phyloP scores from a whole-genome alignment of 2,888 invertebrate species.

The Eupithecia subfuscata region DNA sequence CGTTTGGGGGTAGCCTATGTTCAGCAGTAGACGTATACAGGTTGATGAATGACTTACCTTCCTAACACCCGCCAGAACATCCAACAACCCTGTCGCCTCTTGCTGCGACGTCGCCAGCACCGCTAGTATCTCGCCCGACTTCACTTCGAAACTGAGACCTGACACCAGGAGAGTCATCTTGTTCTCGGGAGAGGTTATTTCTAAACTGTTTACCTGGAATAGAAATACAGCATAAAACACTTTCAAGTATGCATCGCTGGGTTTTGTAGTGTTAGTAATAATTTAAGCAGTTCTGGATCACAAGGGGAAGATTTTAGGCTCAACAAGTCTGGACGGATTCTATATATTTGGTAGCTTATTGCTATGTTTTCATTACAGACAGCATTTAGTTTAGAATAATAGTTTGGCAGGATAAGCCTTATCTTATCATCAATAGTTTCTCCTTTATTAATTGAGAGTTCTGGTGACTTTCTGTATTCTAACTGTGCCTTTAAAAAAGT shows the following conservation, averaged over 20 bases:
- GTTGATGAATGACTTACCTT: slow-evolving; percentile 58
- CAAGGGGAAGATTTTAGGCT: neutral
- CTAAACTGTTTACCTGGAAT: slow-evolving; percentile 85
- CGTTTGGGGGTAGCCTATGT: neutral
- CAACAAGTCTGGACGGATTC: neutral
- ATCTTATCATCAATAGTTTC: too few relatives aligned
- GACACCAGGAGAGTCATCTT: slow-evolving; percentile 86
- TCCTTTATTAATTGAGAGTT: too few relatives aligned
- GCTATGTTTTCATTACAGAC: too few relatives aligned
- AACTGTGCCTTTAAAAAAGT: too few relatives aligned
- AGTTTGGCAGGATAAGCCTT: too few relatives aligned
- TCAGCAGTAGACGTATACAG: neutral
- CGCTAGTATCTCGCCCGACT: slow-evolving; percentile 95
- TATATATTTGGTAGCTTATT: neutral
- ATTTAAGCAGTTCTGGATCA: neutral
- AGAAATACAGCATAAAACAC: neutral
- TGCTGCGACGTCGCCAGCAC: slow-evolving; percentile 94
- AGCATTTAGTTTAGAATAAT: too few relatives aligned
- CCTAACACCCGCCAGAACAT: slow-evolving; percentile 91
- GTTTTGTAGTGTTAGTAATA: too few relatives aligned
- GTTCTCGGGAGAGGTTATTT: slow-evolving; percentile 84
- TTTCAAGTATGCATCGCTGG: too few relatives aligned
- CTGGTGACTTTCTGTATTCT: too few relatives aligned
- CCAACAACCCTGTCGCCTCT: slow-evolving; percentile 94
- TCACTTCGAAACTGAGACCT: slow-evolving; percentile 93